Base-by-base conservation (phyloP, 53 echinoderm and acorn worm species). In the Zoroaster sp. region DNA sequence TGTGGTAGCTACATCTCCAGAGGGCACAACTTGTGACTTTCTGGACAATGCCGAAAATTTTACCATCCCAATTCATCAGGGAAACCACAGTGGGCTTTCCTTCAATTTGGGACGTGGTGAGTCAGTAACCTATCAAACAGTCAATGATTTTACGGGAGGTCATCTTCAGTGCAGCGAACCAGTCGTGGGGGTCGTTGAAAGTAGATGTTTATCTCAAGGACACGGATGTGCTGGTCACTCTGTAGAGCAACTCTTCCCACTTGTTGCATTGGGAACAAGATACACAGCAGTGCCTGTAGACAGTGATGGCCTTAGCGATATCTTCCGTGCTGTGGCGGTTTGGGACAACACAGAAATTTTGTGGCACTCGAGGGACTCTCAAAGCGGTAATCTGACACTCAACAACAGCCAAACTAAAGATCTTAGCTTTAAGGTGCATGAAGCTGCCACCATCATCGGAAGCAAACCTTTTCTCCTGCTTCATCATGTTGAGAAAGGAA, bases 231-330 rank as follows among this genome's bases (percentile, higher is more conserved):
- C 38, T 2, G 63, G 1, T 59, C 69, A 20, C 9, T 85, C 89
- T 23, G 23, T 85, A 39, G 85, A 89, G 35, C 70, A 71, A 30
- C 30, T 83, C 11, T 28, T 52, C 36, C 92, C 89, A 11, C 43
- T 92, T 18, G 85, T 70, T 0, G 44, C 89, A 0, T 77, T 89
- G 63, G 92, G 92, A 33, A 70, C 45, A 11, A 69, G 72, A 20
- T 92, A 89, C 41, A 66, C 85, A 17, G 80, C 78, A 7, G 77
- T 92, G 72, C 78, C 78, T 1, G 52, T 88, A 34, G 10, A 33
- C 40, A 30, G 28, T 1, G 13, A 0, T 0, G 75, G 55, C 2
- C 47, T 88, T 49, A 12, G 30, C 44, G 35, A 40, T 7, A 23
- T 69, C 36, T 68, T 92, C 37, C 89, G 83, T 42, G 72, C 75